Percentiles rank a stretch among this genome's conserved stretches.
These are phyloP conservation scores for Eubasilissa regina DNA, from an alignment of 1,140 invertebrate genomes.

Conservation along the genomic window DNA sequence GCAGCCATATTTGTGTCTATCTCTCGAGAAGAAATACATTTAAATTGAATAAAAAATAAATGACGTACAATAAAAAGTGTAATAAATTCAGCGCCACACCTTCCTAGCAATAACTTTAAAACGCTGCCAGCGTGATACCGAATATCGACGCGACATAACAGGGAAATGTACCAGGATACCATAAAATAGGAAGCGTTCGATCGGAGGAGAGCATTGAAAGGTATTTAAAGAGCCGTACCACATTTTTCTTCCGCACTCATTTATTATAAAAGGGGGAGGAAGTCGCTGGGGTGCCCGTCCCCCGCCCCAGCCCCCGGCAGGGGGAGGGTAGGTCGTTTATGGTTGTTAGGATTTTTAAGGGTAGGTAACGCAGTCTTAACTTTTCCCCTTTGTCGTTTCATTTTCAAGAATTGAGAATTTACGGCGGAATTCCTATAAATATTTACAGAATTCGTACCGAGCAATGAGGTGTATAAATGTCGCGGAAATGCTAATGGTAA, in stretches of 20 bases:
- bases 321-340: slow-evolving; percentile 54
- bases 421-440: slow-evolving; percentile 59
- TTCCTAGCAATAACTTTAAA: slow-evolving; percentile 46
- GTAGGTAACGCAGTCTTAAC: slow-evolving; percentile 57
- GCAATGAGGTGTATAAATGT: slow-evolving; percentile 46
- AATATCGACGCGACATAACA: slow-evolving; percentile 56
- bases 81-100: slow-evolving; percentile 42
- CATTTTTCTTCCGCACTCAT: slow-evolving; percentile 60
- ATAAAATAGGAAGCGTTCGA: slow-evolving; percentile 50
- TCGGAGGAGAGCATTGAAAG: slow-evolving; percentile 57
- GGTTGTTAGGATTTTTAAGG: slow-evolving; percentile 60
- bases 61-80: slow-evolving; percentile 31
- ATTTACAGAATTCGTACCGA: slow-evolving; percentile 55
- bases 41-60: slow-evolving; percentile 43
- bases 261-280: slow-evolving; percentile 57
- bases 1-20: no score
- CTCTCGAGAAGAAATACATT: not conserved
- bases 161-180: slow-evolving; percentile 24
- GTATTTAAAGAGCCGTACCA: slow-evolving; percentile 59
- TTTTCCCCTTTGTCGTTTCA: slow-evolving; percentile 61
- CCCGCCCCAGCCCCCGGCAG: slow-evolving; percentile 1
- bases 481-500: slow-evolving; percentile 39
- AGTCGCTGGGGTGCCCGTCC: slow-evolving; percentile 2
- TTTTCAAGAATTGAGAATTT: slow-evolving; percentile 60
- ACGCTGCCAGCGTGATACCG: slow-evolving; percentile 49